A percentile compares a stretch with the other conserved stretches of the same genome.
phyloP scores from a whole-genome alignment of 92 coral and sea anemone genomes.

The Chrysogorgia sp. region DNA sequence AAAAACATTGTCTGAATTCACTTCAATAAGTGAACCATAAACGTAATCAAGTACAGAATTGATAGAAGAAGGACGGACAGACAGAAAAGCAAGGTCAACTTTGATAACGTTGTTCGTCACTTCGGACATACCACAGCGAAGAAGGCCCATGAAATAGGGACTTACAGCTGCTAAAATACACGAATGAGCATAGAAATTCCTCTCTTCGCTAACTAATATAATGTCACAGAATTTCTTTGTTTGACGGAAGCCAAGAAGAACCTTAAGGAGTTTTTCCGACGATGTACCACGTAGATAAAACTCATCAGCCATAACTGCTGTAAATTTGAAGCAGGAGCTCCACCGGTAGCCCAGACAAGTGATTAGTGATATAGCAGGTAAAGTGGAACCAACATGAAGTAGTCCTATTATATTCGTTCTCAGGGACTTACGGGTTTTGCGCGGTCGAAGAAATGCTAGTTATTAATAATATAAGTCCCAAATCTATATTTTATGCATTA shows the following conservation, averaged over 20 bases:
- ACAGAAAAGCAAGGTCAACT: slow-evolving; percentile 27
- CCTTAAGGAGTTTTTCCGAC: not conserved
- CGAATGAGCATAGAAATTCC: slow-evolving; percentile 29
- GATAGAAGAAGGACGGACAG: slow-evolving; percentile 15
- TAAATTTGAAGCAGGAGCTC: too few relatives aligned
- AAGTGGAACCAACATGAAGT: too few relatives aligned
- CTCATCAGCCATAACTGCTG: not conserved
- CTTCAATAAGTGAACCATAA: slow-evolving; percentile 19
- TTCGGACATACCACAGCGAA: slow-evolving; percentile 37
- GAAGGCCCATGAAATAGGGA: slow-evolving; percentile 30
- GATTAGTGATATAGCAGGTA: too few relatives aligned
- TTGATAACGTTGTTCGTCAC: not conserved
- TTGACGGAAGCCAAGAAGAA: slow-evolving; percentile 7
- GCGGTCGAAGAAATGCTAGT: too few relatives aligned
- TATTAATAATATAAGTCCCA: too few relatives aligned
- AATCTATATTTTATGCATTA: too few relatives aligned
- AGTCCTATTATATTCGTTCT: too few relatives aligned
- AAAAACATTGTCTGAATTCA: slow-evolving; percentile 18
- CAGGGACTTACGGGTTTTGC: too few relatives aligned
- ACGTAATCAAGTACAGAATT: slow-evolving; percentile 14
- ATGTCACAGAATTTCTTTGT: slow-evolving; percentile 41
- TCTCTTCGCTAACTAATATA: slow-evolving; percentile 21
- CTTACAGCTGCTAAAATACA: slow-evolving; percentile 38
- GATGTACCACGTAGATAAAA: not conserved
- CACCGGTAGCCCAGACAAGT: too few relatives aligned